phyloP scores from a whole-genome alignment of 2,797 vertebrate genomes.

The Clarias fuscus region DNA sequence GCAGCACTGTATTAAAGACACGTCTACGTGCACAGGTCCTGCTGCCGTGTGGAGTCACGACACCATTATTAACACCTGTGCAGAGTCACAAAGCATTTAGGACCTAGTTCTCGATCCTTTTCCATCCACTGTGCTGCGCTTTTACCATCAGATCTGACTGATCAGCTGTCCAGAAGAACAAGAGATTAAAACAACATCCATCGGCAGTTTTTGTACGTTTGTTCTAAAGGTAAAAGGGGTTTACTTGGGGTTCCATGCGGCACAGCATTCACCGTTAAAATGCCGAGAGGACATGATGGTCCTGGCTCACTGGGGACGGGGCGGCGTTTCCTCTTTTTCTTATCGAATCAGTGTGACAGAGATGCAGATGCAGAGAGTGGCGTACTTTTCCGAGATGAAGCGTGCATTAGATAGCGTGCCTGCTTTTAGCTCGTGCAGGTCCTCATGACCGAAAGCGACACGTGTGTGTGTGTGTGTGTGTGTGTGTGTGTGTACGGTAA shows the following conservation, averaged over 20 bases:
- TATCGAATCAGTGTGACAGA: neutral
- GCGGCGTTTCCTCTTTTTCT: neutral
- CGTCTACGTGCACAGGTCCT: neutral
- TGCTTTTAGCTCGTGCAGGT: neutral
- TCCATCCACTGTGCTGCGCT: neutral
- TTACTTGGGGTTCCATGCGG: neutral
- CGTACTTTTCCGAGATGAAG: neutral
- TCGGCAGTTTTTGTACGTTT: neutral
- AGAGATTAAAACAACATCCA: neutral
- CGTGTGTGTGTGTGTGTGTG: no score
- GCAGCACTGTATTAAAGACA: neutral
- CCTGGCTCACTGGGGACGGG: neutral
- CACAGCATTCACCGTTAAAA: neutral
- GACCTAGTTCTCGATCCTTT: neutral
- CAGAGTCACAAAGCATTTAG: neutral
- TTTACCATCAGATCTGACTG: neutral
- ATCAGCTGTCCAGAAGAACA: neutral
- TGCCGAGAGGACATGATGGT: neutral
- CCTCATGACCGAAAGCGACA: neutral
- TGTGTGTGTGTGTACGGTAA: neutral
- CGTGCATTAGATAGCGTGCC: neutral
- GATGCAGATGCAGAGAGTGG: neutral
- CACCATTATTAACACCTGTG: neutral
- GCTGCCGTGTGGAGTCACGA: neutral
- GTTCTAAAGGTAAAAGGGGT: neutral